Percentiles rank a stretch among this genome's conserved stretches.
Evolutionary conservation across 2,797 vertebrate species (phyloP).

Genomic region (Anguilla obscura): DNA sequence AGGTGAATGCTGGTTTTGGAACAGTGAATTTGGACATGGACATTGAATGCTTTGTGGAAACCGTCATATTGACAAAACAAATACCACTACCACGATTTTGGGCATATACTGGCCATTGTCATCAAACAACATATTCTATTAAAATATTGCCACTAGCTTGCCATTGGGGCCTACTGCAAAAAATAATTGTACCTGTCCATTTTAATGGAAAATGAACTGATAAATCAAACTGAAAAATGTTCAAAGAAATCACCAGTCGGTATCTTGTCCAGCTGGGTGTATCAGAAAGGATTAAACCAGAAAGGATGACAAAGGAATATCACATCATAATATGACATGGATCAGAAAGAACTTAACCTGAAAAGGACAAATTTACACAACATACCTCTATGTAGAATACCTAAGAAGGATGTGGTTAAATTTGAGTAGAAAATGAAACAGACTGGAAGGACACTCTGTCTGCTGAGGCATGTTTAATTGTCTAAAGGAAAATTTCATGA

Average conservation of each 20-base stretch:
- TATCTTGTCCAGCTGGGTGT: background rate
- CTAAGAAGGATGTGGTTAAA: background rate
- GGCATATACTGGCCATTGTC: background rate
- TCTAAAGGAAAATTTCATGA: background rate
- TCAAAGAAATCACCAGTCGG: background rate
- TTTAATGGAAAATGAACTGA: background rate
- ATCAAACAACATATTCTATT: background rate
- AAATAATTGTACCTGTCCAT: background rate
- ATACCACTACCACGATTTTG: background rate
- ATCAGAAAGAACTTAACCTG: background rate
- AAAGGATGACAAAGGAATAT: background rate
- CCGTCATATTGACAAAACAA: background rate
- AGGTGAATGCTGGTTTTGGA: background rate
- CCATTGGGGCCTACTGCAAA: background rate
- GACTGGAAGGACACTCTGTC: background rate
- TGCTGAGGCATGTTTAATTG: background rate
- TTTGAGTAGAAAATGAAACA: background rate
- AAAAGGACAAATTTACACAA: background rate
- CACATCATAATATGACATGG: background rate
- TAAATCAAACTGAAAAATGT: background rate
- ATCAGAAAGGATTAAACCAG: background rate
- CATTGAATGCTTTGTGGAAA: background rate
- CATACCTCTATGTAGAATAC: background rate
- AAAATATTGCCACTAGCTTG: background rate
- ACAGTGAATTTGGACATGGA: too few relatives aligned